Evolutionary conservation across 1,140 invertebrate species (phyloP).

Genomic region (Pogonomyrmex barbatus): DNA sequence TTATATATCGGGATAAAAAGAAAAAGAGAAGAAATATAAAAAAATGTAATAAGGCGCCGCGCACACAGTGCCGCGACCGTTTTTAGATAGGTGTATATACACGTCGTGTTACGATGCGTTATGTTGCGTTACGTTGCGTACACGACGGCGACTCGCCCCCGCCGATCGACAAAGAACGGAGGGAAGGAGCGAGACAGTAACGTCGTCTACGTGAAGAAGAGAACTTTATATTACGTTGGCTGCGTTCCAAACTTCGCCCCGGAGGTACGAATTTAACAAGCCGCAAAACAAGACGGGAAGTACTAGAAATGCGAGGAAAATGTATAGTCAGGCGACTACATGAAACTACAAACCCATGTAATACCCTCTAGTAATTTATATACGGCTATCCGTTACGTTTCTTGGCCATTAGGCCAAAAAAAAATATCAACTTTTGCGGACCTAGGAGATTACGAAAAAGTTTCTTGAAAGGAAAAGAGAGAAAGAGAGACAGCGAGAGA

Average conservation of each 20-base stretch:
- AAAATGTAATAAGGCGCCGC: slow-evolving; percentile 20
- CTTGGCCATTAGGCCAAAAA: slow-evolving; percentile 34
- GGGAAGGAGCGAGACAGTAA: slow-evolving; percentile 74
- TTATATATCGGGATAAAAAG: slow-evolving; percentile 16
- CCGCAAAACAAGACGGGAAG: slow-evolving; percentile 22
- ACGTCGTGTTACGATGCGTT: slow-evolving; percentile 62
- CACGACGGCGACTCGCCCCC: slow-evolving; percentile 52
- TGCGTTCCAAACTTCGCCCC: slow-evolving; percentile 52
- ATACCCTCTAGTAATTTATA: slow-evolving; percentile 60
- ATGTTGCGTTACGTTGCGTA: slow-evolving; percentile 68
- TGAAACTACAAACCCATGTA: slow-evolving; percentile 20
- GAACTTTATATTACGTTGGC: slow-evolving; percentile 53
- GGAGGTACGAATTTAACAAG: slow-evolving; percentile 40
- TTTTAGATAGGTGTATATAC: slow-evolving; percentile 62
- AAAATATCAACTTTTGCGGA: slow-evolving; percentile 42
- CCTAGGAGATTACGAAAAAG: slow-evolving; percentile 49
- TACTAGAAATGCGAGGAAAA: not conserved
- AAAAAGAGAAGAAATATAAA: slow-evolving; percentile 17
- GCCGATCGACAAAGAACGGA: slow-evolving; percentile 17
- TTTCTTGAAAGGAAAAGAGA: not conserved
- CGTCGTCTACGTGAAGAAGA: slow-evolving; percentile 73
- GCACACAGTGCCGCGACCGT: slow-evolving; percentile 49
- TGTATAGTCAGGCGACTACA: not conserved
- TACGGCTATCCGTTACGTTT: slow-evolving; percentile 35
- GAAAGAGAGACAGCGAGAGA: not conserved